Evolutionary conservation across 92 coral and sea anemone genomes (phyloP), one percentile per base, ranked within the genome.

Genomic region (Paramuricea clavata): DNA sequence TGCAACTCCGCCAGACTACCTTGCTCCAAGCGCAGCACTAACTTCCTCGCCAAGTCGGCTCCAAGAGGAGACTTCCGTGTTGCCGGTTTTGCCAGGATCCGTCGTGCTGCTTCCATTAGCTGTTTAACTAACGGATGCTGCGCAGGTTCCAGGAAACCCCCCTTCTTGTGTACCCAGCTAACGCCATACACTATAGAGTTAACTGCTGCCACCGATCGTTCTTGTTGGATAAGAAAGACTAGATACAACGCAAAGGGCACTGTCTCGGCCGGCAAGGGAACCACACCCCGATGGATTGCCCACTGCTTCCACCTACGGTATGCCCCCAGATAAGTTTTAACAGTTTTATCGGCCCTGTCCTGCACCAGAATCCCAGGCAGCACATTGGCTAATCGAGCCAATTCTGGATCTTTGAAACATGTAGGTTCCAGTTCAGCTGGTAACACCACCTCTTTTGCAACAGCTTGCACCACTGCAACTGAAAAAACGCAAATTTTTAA

Each of bases 51-150:
- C 74, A 19, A 28, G 19, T 9, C 88, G 28, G 81, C 39, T 2
- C 57, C 49, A 25, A 83, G 49, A 1, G 92, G 85, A 25, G 41
- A 33, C 49, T 88, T 83, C 21, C 68, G 28, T 31, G 22, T 27
- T 10, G 79, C 78, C 13, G 85, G 91, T 50, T 11, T 75, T 12
- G 86, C 86, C 21, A 83, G 86, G 47, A 89, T 84, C 33, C 75
- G 86, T 89, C 75, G 31, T n/a, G 92, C 91, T 52, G 91, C 87
- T 28, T 82, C 87, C 15, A 64, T 44, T 15, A 82, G 69, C 42
- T 79, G 90, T 77, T 79, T 54, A 23, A 87, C 85, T 25, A 88
- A 70, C 0, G 87, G 78, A 33, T 78, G 82, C 67, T 86, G 78
- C 5, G 79, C 64, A 6, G 71, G 90, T 57, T 86, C 84, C 19